phyloP scores from a whole-genome alignment of 2,797 vertebrate genomes.

The Sylvilagus floridanus region DNA sequence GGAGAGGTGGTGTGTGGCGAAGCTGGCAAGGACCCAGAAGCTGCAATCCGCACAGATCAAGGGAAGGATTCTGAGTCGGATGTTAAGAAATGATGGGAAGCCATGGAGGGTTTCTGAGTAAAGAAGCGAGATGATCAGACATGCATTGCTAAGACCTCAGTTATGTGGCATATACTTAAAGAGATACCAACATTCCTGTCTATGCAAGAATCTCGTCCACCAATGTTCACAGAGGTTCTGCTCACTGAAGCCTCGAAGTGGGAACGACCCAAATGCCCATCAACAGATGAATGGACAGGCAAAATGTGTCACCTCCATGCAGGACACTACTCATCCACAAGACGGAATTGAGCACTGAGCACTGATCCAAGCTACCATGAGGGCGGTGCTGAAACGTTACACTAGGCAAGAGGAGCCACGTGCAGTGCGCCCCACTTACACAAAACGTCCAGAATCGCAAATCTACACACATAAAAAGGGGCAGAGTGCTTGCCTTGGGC shows the following conservation, averaged over 20 bases:
- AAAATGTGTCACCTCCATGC: background rate
- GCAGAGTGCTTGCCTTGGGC: background rate
- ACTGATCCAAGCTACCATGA: background rate
- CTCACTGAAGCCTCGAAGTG: background rate
- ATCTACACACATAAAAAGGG: background rate
- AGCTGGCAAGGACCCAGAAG: background rate
- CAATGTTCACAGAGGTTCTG: background rate
- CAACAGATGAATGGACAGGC: background rate
- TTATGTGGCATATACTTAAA: background rate
- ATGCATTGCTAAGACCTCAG: background rate
- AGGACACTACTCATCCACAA: background rate
- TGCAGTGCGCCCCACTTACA: background rate
- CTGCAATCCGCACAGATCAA: background rate
- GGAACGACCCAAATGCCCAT: background rate
- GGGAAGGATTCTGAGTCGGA: background rate
- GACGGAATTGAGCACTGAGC: background rate
- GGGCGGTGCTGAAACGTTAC: background rate
- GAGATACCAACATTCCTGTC: background rate
- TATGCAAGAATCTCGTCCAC: background rate
- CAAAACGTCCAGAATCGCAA: background rate
- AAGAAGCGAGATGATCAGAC: background rate
- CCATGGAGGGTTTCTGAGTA: slow-evolving; percentile 25
- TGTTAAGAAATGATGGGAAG: background rate
- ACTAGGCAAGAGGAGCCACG: background rate
- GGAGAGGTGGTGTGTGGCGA: background rate